Evolutionary conservation across 2,113 vertebrate species (phyloP).

Genomic region (Acinonyx jubatus): DNA sequence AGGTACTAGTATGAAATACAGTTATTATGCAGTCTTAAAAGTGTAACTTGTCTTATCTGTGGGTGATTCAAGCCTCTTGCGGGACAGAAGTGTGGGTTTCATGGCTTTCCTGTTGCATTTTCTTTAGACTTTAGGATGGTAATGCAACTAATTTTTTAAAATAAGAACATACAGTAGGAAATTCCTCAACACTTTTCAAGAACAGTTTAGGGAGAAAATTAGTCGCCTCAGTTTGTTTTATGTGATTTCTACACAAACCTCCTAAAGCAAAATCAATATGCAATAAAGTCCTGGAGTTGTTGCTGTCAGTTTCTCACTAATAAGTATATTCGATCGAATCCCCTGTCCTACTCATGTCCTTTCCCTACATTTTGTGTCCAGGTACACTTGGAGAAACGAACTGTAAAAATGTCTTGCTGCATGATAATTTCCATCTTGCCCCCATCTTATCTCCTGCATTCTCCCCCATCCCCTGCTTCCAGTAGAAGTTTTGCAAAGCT

Average conservation of each 20-base stretch:
- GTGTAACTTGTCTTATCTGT: not conserved
- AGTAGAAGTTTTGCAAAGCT: not conserved
- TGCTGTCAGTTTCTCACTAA: not conserved
- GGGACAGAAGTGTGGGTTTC: not conserved
- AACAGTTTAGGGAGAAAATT: conserved; percentile 56
- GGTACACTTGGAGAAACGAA: not conserved
- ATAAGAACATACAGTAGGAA: conserved; percentile 1
- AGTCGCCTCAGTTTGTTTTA: conserved; percentile 51
- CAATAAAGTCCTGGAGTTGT: conserved; percentile 32
- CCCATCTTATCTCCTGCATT: not conserved
- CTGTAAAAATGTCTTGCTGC: not conserved
- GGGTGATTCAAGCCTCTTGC: not conserved
- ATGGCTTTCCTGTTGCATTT: not conserved
- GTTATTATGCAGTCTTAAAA: conserved; percentile 3
- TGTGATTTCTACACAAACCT: conserved; percentile 45
- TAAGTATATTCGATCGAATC: not conserved
- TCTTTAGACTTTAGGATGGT: conserved; percentile 20
- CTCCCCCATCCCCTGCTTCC: not conserved
- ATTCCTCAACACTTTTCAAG: conserved; percentile 40
- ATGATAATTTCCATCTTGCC: not conserved
- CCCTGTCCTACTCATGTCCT: not conserved
- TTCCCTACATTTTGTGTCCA: not conserved
- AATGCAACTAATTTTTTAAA: conserved; percentile 20
- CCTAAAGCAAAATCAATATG: conserved; percentile 71
- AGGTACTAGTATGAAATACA: not conserved